Evolutionary conservation across 1,140 invertebrate genomes (phyloP), one percentile per base, ranked within the genome.

Genomic region (Achatina immaculata): DNA sequence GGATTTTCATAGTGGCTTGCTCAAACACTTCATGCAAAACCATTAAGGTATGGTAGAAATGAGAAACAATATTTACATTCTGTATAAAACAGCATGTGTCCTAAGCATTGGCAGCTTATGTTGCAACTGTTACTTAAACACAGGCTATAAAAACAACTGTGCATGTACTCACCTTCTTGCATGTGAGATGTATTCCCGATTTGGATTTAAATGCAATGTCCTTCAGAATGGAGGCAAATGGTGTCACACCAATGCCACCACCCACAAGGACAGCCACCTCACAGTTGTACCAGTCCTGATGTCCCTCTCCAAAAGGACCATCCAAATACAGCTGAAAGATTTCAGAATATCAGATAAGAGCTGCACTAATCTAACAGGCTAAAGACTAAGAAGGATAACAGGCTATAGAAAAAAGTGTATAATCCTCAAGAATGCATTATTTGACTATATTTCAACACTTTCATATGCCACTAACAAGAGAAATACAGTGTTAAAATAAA

Each of bases 211-310:
- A 83, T 11, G 87, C 88, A 69, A 89, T 88, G 58, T 90, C 87
- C 75, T 90, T 90, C 11, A 99, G 93, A 86, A 99, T 99, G 2
- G 98, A 99, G 3, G 98, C 98, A 88, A 99, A 99, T 0, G 98
- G 98, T 0, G 98, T 99, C 0, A 99, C 98, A 0, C 98, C 98
- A 80, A 99, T 99, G 24, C 98, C 98, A 28, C 97, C 98, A 0
- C 98, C 98, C 6, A 99, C 97, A 96, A 99, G 98, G 7, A 99
- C 97, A 0, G 98, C 97, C 0, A 93, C 91, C 14, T 91, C 91
- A 58, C 90, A 92, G 58, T 87, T 98, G 91, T 98, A 98, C 97
- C 97, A 99, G 91, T 99, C 98, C 90, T 99, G 98, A 91, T 99
- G 99, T 1, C 98, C 98, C 40, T 98, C 98, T 0, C 98, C 98